phyloP scores from a whole-genome alignment of 2,888 invertebrate genomes.

The Hyles lineata region DNA sequence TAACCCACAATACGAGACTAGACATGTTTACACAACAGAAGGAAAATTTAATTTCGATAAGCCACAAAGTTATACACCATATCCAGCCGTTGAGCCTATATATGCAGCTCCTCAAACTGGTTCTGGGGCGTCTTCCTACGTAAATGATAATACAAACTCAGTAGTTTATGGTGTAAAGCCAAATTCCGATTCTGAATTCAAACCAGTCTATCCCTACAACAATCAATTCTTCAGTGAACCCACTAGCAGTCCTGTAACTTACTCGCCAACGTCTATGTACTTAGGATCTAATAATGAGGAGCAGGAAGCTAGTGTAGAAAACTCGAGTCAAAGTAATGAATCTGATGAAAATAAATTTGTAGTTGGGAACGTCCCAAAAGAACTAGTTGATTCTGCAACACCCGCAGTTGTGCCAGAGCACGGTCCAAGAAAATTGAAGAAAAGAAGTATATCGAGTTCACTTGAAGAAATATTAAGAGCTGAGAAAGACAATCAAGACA shows the following conservation, averaged over 20 bases:
- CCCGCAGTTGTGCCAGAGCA: slow-evolving; percentile 87
- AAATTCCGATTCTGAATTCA: slow-evolving; percentile 73
- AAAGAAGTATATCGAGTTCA: slow-evolving; percentile 67
- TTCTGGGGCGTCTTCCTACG: slow-evolving; percentile 66
- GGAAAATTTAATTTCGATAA: slow-evolving; percentile 69
- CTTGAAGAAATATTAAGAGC: slow-evolving; percentile 74
- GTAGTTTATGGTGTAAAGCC: slow-evolving; percentile 79
- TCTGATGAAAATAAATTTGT: slow-evolving; percentile 84
- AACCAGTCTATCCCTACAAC: slow-evolving; percentile 79
- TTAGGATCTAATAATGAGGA: slow-evolving; percentile 75
- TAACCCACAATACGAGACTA: slow-evolving; percentile 72
- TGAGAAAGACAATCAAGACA: slow-evolving; percentile 72
- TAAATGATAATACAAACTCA: slow-evolving; percentile 67
- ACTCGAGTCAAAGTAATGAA: slow-evolving; percentile 53
- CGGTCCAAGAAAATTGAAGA: slow-evolving; percentile 83
- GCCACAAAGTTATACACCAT: slow-evolving; percentile 64
- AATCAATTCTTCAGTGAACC: slow-evolving; percentile 74
- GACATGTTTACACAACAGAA: slow-evolving; percentile 75
- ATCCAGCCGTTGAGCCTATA: slow-evolving; percentile 74
- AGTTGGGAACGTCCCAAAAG: slow-evolving; percentile 87
- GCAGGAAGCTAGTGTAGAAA: slow-evolving; percentile 62
- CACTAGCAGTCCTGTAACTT: slow-evolving; percentile 70
- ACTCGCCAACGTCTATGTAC: slow-evolving; percentile 79
- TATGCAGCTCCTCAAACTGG: slow-evolving; percentile 76
- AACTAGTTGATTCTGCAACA: slow-evolving; percentile 79